Conservation (phyloP, 2,797 vertebrate species). For the Selene dorsalis region DNA sequence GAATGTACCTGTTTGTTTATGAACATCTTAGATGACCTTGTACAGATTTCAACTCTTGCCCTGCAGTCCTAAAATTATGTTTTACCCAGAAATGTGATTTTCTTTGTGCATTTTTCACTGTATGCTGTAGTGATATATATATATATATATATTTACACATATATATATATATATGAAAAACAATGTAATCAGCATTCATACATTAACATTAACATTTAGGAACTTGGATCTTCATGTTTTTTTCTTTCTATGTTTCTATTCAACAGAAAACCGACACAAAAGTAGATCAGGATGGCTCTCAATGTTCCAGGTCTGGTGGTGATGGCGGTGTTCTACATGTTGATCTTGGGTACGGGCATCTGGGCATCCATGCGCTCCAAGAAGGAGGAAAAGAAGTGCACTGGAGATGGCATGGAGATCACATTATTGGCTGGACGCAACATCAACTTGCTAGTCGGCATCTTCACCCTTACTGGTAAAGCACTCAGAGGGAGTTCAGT, state of each 20-base stretch:
- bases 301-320: conserved; percentile 85
- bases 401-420: conserved; percentile 82
- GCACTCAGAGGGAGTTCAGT: not conserved
- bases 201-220: not conserved
- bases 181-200: too few species aligned
- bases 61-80: conserved; percentile 27
- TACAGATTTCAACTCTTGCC: conserved; percentile 33
- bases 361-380: conserved; percentile 88
- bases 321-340: conserved; percentile 81
- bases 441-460: conserved; percentile 83
- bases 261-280: conserved; percentile 38
- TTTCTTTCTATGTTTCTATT: conserved; percentile 40
- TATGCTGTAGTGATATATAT: not conserved
- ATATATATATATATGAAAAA: too few species aligned
- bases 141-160: too few species aligned
- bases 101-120: conserved; percentile 8
- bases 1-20: conserved; percentile 36
- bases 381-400: conserved; percentile 78
- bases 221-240: conserved; percentile 1
- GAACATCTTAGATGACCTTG: conserved; percentile 35
- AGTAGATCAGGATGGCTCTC: conserved; percentile 78
- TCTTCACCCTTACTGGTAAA: conserved; percentile 89
- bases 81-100: conserved; percentile 5
- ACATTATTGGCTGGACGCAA: conserved; percentile 86
- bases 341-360: conserved; percentile 85